Evolutionary conservation across 2,888 invertebrate genomes (phyloP).

Genomic region (Diarsia dahlii): DNA sequence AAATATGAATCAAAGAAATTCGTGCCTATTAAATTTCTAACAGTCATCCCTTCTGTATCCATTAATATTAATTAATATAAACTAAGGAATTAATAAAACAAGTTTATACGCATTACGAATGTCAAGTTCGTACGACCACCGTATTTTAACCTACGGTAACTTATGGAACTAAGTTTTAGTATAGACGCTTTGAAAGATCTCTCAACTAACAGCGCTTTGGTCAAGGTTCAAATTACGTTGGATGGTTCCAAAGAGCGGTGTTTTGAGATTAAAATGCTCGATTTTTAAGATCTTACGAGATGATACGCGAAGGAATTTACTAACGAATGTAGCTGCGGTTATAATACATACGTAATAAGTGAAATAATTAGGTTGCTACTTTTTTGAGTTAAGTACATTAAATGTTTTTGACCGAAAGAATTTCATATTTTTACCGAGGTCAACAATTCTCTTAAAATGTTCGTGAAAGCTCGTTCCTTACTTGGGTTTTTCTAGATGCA

Average conservation of each 20-base stretch:
- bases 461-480: conserved; percentile 9
- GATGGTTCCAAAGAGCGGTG: conserved; percentile 40
- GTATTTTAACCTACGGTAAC: conserved; percentile 15
- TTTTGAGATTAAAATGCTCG: conserved; percentile 63
- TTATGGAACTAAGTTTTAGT: conserved; percentile 1
- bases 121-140: conserved; percentile 27
- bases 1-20: conserved; percentile 60
- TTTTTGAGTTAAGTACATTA: conserved; percentile 38
- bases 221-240: conserved; percentile 15
- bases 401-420: conserved; percentile 37
- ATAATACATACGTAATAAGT: conserved; percentile 59
- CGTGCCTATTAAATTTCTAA: conserved; percentile 59
- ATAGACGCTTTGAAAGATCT: background rate
- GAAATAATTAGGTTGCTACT: conserved; percentile 61
- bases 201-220: conserved; percentile 20
- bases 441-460: conserved; percentile 5
- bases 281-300: conserved; percentile 62
- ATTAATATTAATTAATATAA: conserved; percentile 66
- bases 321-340: conserved; percentile 66
- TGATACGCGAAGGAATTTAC: conserved; percentile 64
- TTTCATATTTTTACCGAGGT: conserved; percentile 4
- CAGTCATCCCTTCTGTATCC: conserved; percentile 61
- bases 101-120: conserved; percentile 61
- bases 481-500: background rate
- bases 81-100: conserved; percentile 62